A percentile compares a stretch with the other conserved stretches of the same genome.
phyloP scores from a whole-genome alignment of 2,888 invertebrate genomes.

The Bombylius discolor region DNA sequence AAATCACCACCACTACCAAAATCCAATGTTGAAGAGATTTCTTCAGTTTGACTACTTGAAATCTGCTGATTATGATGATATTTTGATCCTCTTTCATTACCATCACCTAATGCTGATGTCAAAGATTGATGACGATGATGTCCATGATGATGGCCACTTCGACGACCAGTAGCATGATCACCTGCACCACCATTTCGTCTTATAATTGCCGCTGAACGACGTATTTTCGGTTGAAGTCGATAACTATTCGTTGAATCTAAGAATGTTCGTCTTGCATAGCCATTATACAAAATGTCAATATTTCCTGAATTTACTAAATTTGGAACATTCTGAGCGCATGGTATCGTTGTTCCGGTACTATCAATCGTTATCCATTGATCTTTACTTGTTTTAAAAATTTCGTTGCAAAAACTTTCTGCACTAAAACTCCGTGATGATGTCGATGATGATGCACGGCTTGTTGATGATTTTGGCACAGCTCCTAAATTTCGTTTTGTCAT shows the following conservation, averaged over 20 bases:
- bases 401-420: conserved; percentile 38
- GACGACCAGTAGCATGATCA: not conserved
- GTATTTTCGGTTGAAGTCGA: conserved; percentile 39
- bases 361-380: conserved; percentile 28
- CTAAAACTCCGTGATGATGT: conserved; percentile 45
- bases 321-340: not conserved
- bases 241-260: conserved; percentile 4
- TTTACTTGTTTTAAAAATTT: conserved; percentile 27
- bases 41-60: conserved; percentile 2
- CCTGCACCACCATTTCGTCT: conserved; percentile 1
- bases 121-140: not conserved
- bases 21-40: conserved; percentile 6
- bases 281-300: conserved; percentile 2
- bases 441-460: conserved; percentile 46
- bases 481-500: conserved; percentile 49
- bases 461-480: conserved; percentile 53
- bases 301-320: not conserved
- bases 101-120: not conserved
- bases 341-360: not conserved
- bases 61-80: not conserved
- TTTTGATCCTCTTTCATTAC: not conserved
- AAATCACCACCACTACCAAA: conserved; percentile 4
- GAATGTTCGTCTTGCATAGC: conserved; percentile 24
- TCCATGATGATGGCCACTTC: not conserved
- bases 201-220: conserved; percentile 36